Evolutionary conservation across 2,113 vertebrate species (phyloP).

Genomic region (Ameiurus melas): DNA sequence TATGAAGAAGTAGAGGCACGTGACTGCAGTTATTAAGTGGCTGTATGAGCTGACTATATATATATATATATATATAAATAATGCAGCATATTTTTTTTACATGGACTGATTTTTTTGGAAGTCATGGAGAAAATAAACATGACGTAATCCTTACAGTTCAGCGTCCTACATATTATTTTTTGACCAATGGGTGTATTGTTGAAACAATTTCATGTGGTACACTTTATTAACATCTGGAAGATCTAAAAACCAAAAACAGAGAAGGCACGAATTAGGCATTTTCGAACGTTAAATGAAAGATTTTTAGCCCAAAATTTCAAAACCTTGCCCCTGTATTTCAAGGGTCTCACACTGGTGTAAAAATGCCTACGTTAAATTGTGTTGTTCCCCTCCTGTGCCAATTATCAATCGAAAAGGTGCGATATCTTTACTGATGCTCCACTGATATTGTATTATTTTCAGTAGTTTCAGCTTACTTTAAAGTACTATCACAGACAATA

Average conservation of each 20-base stretch:
- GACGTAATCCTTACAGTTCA: not conserved
- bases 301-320: not conserved
- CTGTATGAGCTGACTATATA: not conserved
- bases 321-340: not conserved
- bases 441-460: not conserved
- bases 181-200: not conserved
- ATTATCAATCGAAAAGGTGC: not conserved
- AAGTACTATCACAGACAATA: not conserved
- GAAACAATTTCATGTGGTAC: not conserved
- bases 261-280: not conserved
- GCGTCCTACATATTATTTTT: not conserved
- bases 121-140: not conserved
- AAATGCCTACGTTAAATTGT: not conserved
- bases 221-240: conserved; percentile 1
- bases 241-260: not conserved
- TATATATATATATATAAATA: no score
- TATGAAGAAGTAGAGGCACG: not conserved
- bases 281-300: not conserved
- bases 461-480: not conserved
- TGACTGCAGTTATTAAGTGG: not conserved
- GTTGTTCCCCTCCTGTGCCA: not conserved
- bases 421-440: not conserved
- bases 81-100: not conserved
- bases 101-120: not conserved
- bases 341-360: not conserved